Conservation (phyloP, 1,140 invertebrate species). For the Nasonia longicornis region DNA sequence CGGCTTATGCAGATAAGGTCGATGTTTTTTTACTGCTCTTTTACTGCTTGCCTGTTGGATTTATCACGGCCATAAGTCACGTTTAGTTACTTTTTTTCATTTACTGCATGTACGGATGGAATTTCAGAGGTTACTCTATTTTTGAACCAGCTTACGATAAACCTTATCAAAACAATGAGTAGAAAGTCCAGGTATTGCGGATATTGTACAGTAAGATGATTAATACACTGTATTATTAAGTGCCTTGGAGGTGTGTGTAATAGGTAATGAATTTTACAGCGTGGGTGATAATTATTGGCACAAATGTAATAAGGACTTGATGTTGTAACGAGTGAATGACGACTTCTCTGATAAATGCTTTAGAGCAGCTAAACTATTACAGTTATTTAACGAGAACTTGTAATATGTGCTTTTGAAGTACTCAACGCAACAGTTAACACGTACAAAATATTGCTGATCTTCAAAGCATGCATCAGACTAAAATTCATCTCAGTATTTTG, state of each 20-base stretch:
- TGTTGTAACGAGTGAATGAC: not conserved
- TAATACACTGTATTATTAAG: not conserved
- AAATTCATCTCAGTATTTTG: not conserved
- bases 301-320: not conserved
- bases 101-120: not conserved
- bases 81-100: not conserved
- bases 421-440: not conserved
- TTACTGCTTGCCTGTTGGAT: not conserved
- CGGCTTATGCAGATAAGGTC: not conserved
- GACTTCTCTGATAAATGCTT: not conserved
- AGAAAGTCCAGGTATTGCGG: not conserved
- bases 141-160: not conserved
- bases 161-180: not conserved
- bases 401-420: not conserved
- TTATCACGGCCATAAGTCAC: not conserved
- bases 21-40: not conserved
- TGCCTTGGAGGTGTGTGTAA: not conserved
- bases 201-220: not conserved
- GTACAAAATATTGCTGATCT: not conserved
- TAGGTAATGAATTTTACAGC: not conserved
- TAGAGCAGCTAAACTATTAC: not conserved
- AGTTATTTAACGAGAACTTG: not conserved
- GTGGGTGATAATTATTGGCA: not conserved
- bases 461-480: not conserved
- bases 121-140: not conserved